A percentile compares a stretch with the other conserved stretches of the same genome.
These are phyloP conservation scores for Garrulus glandarius DNA, from an alignment of 2,797 vertebrate species.

Conservation along the genomic window DNA sequence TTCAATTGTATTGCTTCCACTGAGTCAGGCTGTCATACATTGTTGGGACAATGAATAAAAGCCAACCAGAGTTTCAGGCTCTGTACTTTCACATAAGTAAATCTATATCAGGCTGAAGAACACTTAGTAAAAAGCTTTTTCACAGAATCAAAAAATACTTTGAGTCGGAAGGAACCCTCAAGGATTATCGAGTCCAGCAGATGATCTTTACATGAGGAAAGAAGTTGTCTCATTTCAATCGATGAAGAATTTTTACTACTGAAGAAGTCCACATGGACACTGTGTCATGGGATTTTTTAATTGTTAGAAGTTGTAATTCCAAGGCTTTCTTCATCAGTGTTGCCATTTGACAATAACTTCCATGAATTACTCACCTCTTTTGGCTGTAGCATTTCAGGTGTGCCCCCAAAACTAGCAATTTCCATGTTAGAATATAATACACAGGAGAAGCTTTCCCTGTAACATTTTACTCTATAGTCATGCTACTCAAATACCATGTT, in stretches of 20 bases:
- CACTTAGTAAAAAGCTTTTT: background rate
- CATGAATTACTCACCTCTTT: background rate
- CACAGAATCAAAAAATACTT: background rate
- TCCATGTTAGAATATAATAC: background rate
- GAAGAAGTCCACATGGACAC: background rate
- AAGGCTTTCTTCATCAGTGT: background rate
- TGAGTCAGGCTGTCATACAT: background rate
- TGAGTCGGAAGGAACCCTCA: background rate
- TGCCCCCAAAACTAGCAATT: background rate
- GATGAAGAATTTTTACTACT: background rate
- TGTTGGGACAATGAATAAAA: background rate
- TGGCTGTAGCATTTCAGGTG: background rate
- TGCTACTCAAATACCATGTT: background rate
- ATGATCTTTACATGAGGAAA: background rate
- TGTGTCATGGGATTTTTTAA: accelerated
- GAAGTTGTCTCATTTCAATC: background rate
- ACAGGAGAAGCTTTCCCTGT: background rate
- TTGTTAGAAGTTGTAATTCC: background rate
- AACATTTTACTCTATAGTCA: background rate
- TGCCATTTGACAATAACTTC: background rate
- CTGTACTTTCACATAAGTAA: background rate
- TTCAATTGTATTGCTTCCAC: background rate
- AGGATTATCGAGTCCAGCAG: background rate
- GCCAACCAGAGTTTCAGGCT: background rate
- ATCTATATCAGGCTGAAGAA: background rate